Evolutionary conservation across 2,888 invertebrate genomes (phyloP), one percentile per base, ranked within the genome.

Genomic region (Eristalis intricaria): DNA sequence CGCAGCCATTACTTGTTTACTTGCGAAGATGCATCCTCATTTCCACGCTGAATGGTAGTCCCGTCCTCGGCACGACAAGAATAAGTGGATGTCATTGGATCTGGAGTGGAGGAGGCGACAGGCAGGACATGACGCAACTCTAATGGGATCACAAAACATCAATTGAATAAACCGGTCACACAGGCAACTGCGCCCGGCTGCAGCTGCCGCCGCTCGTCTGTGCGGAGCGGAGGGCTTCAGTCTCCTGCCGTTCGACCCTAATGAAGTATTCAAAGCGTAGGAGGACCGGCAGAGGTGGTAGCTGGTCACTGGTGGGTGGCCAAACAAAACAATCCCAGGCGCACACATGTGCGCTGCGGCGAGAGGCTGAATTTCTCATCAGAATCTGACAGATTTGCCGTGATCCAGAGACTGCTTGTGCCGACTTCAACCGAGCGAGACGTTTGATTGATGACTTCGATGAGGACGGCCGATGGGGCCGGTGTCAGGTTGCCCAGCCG

Each of bases 131-230:
- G 80, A 73, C 84, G 68, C 76, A 81, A 71, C 63, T 81, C 76
- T 64, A 85, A 85, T 76, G 64, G 84, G 73, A 85, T 85, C 73
- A 81, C 64, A 85, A 77, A 69, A 76, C 84, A 85, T 77, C 81
- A 81, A 81, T 85, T 85, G 81, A 77, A 76, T 81, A 68, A 76
- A 63, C 80, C 71, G 61, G 64, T 79, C 79, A 69, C 74, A 70
- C 60, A 61, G 69, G n/a, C 35, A 50, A 76, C 43, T 73, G 63
- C 68, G n/a, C 58, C 7, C 22, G 19, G 50, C 19, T 50, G 50
- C 50, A 50, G 19, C 50, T 50, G 50, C 8, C 19, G 5, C n/a
- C n/a, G n/a, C n/a, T n/a, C 43, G 5, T 43, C 43, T n/a, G n/a
- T n/a, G n/a, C n/a, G 0, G 19, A 2, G n/a, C 19, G 50, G n/a